Base-by-base conservation (phyloP, 1,140 invertebrate species). In the Procambarus virginalis region DNA sequence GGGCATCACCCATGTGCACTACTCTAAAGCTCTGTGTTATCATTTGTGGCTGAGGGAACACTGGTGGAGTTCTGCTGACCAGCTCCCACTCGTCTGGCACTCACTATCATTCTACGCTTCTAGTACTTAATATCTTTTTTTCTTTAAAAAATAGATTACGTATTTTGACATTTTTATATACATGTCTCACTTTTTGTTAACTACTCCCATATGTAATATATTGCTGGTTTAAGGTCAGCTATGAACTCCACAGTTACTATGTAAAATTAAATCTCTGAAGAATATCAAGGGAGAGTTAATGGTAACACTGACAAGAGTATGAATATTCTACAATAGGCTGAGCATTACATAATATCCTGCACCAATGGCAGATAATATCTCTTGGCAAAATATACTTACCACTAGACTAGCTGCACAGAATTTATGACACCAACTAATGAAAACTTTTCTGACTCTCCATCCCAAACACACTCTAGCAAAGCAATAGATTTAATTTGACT, bases 331-430 rank as follows among this genome's bases (percentile, higher is more conserved):
- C 48, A 22, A 17, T 80, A 55, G 49, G 78, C 8, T 80, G 78
- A 80, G 49, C 78, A 80, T 80, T 80, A 80, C 55, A 80, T 80
- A 80, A 80, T 58, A 51, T 73, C 68, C n/a, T 73, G 68, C 68
- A 73, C n/a, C 22, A 73, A 22, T 34, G 68, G 68, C n/a, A 73
- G 68, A 55, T 80, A 80, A 55, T 20, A 64, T 64, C 48, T 80
- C 49, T 58, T 51, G 78, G 78, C 55, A 34, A 14, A 80, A 55
- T 10, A 80, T n/a, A 48, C 78, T 22, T 58, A 58, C 78, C 78
- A 80, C 78, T 58, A 80, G 51, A 80, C 78, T 80, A 80, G 78
- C 78, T 80, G 78, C 78, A 80, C 49, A 55, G 20, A 80, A 80
- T 58, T 80, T 80, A 80, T 55, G 48, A 80, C 78, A 80, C 78